phyloP scores from a whole-genome alignment of 2,113 vertebrate species.

The Gymnarchus niloticus region DNA sequence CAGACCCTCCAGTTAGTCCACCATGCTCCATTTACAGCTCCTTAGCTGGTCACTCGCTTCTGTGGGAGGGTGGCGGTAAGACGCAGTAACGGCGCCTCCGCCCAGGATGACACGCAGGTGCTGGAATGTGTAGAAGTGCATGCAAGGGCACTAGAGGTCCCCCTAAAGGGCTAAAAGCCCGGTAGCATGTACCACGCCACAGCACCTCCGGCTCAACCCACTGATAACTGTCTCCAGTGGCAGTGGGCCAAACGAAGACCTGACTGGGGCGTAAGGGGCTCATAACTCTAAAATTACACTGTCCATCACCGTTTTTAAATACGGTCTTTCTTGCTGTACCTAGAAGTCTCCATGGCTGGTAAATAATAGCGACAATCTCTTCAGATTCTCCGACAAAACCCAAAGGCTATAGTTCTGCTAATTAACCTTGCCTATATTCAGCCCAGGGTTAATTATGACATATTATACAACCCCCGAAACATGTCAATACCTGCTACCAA shows the following conservation, averaged over 20 bases:
- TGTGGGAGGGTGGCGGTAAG: neutral
- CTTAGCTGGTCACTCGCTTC: neutral
- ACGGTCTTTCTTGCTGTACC: neutral
- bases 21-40: neutral
- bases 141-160: neutral
- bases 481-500: neutral
- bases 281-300: neutral
- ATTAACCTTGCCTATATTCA: neutral
- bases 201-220: neutral
- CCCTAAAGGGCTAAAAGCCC: neutral
- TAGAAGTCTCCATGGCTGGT: too few species aligned
- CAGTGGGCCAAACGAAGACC: neutral
- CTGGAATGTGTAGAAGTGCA: neutral
- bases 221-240: neutral
- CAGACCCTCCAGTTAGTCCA: neutral
- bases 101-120: neutral
- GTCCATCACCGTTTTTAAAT: neutral
- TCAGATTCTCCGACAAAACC: neutral
- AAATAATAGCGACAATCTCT: neutral
- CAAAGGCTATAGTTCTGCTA: neutral
- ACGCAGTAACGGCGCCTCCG: neutral
- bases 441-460: neutral
- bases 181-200: neutral
- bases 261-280: neutral
- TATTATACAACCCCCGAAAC: neutral